These are phyloP conservation scores for Clarias gariepinus DNA, from an alignment of 2,113 vertebrate species.

Conservation along the genomic window DNA sequence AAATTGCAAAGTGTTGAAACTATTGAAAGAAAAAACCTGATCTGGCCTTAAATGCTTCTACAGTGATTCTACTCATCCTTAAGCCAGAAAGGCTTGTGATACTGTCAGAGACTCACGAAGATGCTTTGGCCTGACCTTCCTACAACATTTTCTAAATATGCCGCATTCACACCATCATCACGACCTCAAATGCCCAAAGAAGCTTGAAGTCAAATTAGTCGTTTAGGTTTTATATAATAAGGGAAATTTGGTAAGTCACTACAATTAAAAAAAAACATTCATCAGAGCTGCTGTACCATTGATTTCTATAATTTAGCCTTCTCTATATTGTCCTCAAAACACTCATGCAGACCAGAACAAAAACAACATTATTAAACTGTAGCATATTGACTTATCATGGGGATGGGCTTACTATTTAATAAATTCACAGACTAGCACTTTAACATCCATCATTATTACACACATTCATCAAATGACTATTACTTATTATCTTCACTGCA, in stretches of 20 bases:
- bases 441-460: not conserved
- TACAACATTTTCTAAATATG: slow-evolving; percentile 5
- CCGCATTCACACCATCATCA: slow-evolving; percentile 18
- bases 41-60: not conserved
- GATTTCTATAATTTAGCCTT: slow-evolving; percentile 16
- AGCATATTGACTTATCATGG: not conserved
- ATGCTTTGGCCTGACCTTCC: slow-evolving; percentile 6
- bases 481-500: too few species aligned
- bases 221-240: not conserved
- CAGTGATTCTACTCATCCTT: not conserved
- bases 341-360: not conserved
- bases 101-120: not conserved
- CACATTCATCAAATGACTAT: not conserved
- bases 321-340: too few species aligned
- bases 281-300: slow-evolving; percentile 41
- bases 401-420: not conserved
- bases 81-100: not conserved
- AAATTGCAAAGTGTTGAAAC: not conserved
- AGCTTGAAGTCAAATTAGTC: not conserved
- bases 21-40: not conserved
- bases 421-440: not conserved
- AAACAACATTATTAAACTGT: not conserved
- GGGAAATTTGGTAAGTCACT: too few species aligned
- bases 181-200: not conserved
- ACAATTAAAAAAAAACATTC: not conserved